Evolutionary conservation across 2,888 invertebrate genomes (phyloP).

Genomic region (Branchinecta sandiegonensis): DNA sequence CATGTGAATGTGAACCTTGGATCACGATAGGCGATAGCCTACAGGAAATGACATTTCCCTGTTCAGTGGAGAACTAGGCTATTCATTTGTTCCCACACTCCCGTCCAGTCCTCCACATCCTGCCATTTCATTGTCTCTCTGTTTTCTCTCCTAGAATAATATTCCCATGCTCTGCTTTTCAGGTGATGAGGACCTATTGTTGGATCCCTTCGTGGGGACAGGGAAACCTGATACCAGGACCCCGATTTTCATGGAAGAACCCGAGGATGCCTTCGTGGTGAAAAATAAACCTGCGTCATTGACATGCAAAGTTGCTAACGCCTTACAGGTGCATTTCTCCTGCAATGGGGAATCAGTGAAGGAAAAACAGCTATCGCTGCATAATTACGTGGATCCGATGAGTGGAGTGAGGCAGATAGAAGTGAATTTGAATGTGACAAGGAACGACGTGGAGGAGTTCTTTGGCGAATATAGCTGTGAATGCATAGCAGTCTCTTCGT

Average conservation of each 20-base stretch:
- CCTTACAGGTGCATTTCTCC: slow-evolving; percentile 44
- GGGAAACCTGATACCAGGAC: slow-evolving; percentile 37
- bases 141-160: no score
- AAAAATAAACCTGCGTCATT: slow-evolving; percentile 78
- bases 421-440: slow-evolving; percentile 65
- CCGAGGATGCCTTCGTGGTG: slow-evolving; percentile 75
- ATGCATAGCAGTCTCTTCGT: slow-evolving; percentile 80
- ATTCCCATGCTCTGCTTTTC: slow-evolving; percentile 19
- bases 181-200: slow-evolving; percentile 26
- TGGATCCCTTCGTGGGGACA: slow-evolving; percentile 27
- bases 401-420: slow-evolving; percentile 73
- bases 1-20: no score
- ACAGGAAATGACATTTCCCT: no score
- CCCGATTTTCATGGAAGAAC: slow-evolving; percentile 74
- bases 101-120: no score
- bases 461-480: slow-evolving; percentile 71
- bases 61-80: no score
- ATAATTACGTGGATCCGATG: slow-evolving; percentile 76
- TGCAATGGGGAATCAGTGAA: slow-evolving; percentile 51
- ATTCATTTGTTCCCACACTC: no score
- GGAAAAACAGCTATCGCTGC: slow-evolving; percentile 48
- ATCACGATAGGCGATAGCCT: no score
- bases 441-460: slow-evolving; percentile 82
- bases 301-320: slow-evolving; percentile 78
- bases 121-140: no score